Evolutionary conservation across 2,888 invertebrate species (phyloP), one percentile per base, ranked within the genome.

Genomic region (Acrobeloides nanus): DNA sequence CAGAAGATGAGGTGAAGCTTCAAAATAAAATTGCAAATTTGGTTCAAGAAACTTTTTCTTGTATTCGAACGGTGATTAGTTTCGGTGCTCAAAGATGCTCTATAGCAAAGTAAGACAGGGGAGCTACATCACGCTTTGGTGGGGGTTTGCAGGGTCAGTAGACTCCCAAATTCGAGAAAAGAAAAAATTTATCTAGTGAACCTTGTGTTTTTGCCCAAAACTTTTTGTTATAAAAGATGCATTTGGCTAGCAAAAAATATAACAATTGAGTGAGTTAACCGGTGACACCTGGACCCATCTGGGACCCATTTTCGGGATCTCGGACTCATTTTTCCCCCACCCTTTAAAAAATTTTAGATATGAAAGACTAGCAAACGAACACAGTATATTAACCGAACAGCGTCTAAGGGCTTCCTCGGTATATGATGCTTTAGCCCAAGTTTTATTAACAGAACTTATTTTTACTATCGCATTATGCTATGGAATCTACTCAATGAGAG

Each of bases 21-120:
- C 70, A 70, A 46, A 57, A 51, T 35, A 70, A 70, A 51, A 66
- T 70, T 41, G 58, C 64, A 2, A 70, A 70, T 53, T 53, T 70
- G 34, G 70, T 71, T 38, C 55, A 51, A 33, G 70, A 70, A 49
- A 69, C 70, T 29, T 71, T 71, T 50, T 59, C 53, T 32, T 64
- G 66, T 52, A 71, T 70, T 17, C 52, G 62, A 8, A 70, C 70
- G 8, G 68, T 70, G 20, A 69, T 70, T 21, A 61, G 68, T 15
- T 70, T 70, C 48, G 66, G 63, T 12, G 70, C 70, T 8, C 70
- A 70, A 45, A 59, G 61, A 38, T 70, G 71, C 40, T 67, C 66
- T 27, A 64, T 70, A 35, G n/a, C n/a, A n/a, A n/a, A n/a, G n/a
- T n/a, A n/a, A n/a, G n/a, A n/a, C n/a, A n/a, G n/a, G n/a, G n/a